Conservation (phyloP, 1,140 invertebrate genomes). For the Eupeodes corollae region DNA sequence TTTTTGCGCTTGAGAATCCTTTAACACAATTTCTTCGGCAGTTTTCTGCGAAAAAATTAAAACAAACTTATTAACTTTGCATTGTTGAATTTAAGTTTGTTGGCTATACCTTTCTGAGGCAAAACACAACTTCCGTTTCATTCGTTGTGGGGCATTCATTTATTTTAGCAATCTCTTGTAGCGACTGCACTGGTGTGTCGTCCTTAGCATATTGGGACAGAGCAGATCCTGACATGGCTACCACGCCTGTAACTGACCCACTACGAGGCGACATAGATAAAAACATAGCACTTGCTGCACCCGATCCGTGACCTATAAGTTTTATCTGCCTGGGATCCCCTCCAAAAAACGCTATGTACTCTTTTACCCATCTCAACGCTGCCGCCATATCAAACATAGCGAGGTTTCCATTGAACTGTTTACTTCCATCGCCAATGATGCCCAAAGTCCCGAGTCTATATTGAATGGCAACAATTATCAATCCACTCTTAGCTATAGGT, state of each 20-base stretch:
- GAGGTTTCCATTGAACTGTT: conserved; percentile 56
- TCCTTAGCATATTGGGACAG: conserved; percentile 52
- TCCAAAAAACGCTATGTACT: conserved; percentile 56
- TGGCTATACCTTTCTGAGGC: conserved; percentile 40
- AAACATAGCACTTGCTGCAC: conserved; percentile 48
- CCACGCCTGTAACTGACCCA: conserved; percentile 44
- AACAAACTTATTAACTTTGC: no score
- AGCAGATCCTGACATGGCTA: conserved; percentile 56
- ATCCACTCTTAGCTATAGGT: conserved; percentile 48
- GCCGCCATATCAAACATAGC: conserved; percentile 57
- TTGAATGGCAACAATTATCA: conserved; percentile 68
- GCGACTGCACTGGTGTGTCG: conserved; percentile 40
- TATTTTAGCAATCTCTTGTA: conserved; percentile 40
- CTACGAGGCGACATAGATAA: conserved; percentile 44
- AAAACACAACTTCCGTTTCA: conserved; percentile 43
- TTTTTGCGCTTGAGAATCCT: conserved; percentile 42
- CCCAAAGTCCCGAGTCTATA: conserved; percentile 70
- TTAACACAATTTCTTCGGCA: conserved; percentile 29
- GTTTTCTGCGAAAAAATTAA: conserved; percentile 19
- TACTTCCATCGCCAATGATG: conserved; percentile 54
- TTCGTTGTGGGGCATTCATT: conserved; percentile 43
- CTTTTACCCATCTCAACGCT: conserved; percentile 51
- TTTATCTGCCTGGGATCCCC: conserved; percentile 54
- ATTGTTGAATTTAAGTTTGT: neutral
- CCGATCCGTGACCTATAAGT: conserved; percentile 56